Conservation (phyloP, 1,140 invertebrate species). For the Saccostrea cuccullata region DNA sequence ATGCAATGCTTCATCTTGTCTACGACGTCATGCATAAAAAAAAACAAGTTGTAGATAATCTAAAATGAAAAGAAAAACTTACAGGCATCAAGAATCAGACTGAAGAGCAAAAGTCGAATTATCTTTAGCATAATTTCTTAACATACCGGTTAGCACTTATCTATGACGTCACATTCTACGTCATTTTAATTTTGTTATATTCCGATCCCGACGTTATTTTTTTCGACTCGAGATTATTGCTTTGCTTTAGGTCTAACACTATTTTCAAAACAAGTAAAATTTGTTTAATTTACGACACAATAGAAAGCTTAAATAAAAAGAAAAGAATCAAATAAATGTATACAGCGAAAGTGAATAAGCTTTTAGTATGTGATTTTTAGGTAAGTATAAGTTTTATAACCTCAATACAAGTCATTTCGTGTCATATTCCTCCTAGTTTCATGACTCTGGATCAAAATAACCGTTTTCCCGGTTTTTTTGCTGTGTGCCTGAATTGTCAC, state of each 20-base stretch:
- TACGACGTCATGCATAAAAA: too few species aligned
- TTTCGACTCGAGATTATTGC: neutral
- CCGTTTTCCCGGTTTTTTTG: neutral
- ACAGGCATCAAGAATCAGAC: slow-evolving; percentile 13
- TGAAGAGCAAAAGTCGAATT: slow-evolving; percentile 10
- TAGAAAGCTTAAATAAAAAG: neutral
- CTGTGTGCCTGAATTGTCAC: neutral
- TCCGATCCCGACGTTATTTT: neutral
- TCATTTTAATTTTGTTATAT: neutral
- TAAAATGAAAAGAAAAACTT: neutral
- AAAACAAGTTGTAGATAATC: too few species aligned
- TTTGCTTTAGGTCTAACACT: neutral
- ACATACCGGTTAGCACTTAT: slow-evolving; percentile 4
- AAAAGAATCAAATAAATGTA: neutral
- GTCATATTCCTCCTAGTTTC: neutral
- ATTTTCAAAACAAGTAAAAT: neutral
- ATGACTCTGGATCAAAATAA: neutral
- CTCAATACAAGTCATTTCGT: neutral
- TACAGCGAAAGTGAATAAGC: neutral
- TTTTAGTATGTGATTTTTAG: neutral
- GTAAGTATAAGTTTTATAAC: neutral
- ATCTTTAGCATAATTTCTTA: slow-evolving; percentile 20
- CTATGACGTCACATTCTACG: neutral
- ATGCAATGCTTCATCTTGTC: too few species aligned
- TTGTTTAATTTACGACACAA: too few species aligned